Evolutionary conservation across 2,113 vertebrate species (phyloP).

Genomic region (Rynchops niger): DNA sequence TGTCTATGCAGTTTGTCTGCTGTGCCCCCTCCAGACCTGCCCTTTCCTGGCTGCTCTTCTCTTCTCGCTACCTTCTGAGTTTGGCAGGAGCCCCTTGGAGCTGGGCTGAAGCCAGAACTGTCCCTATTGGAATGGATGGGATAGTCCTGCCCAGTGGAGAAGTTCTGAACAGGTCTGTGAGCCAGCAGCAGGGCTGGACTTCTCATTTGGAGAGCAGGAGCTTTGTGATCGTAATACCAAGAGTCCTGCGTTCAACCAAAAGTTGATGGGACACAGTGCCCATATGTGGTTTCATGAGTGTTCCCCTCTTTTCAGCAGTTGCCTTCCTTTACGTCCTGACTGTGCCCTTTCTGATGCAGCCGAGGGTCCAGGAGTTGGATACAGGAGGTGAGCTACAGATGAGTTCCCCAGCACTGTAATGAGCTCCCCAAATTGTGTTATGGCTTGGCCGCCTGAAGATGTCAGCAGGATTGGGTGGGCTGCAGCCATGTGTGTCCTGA

Average conservation of each 20-base stretch:
- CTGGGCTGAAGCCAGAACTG: background rate
- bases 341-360: background rate
- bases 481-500: background rate
- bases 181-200: background rate
- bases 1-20: background rate
- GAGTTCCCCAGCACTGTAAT: background rate
- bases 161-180: background rate
- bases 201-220: background rate
- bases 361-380: background rate
- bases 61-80: fast-evolving
- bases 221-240: background rate
- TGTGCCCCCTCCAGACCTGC: background rate
- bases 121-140: background rate
- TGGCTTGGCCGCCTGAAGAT: background rate
- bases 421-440: background rate
- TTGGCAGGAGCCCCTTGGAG: background rate
- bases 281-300: fast-evolving
- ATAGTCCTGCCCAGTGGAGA: background rate
- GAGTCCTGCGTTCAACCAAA: background rate
- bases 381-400: background rate
- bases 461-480: background rate
- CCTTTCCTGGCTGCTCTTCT: background rate
- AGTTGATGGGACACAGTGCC: background rate
- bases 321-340: background rate
- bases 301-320: background rate